phyloP scores from a whole-genome alignment of 2,888 invertebrate species.

The Metopia argyrocephala region DNA sequence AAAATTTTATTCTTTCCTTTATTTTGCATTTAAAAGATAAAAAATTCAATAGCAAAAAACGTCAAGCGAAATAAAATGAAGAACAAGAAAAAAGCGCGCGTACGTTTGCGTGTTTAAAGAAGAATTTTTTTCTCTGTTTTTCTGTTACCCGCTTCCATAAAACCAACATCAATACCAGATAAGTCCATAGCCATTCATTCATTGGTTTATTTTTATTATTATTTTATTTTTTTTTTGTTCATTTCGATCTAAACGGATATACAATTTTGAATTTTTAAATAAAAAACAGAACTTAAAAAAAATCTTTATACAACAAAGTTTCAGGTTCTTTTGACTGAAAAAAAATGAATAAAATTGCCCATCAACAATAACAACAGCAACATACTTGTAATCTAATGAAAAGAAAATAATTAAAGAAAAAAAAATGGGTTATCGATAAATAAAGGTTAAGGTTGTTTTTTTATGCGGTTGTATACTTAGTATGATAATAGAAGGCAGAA shows the following conservation, averaged over 20 bases:
- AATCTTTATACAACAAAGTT: not conserved
- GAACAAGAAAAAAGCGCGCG: conserved; percentile 20
- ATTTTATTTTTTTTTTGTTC: not conserved
- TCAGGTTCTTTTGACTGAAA: not conserved
- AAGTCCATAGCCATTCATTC: not conserved
- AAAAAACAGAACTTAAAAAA: not conserved
- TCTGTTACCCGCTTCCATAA: not conserved
- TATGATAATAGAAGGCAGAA: no score
- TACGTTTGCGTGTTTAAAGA: not conserved
- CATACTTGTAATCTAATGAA: no score
- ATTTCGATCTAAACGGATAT: not conserved
- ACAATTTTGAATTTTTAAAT: not conserved
- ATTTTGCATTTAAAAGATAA: not conserved
- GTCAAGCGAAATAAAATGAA: conserved; percentile 23
- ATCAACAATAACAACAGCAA: no score
- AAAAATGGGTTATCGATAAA: no score
- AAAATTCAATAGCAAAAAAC: conserved; percentile 3
- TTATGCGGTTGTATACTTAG: no score
- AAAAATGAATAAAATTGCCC: no score
- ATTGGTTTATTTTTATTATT: not conserved
- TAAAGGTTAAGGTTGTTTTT: no score
- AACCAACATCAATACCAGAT: not conserved
- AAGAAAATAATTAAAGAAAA: no score
- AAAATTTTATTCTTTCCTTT: not conserved
- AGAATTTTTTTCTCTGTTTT: not conserved